phyloP scores from a whole-genome alignment of 2,113 vertebrate species.

The Helogale parvula region DNA sequence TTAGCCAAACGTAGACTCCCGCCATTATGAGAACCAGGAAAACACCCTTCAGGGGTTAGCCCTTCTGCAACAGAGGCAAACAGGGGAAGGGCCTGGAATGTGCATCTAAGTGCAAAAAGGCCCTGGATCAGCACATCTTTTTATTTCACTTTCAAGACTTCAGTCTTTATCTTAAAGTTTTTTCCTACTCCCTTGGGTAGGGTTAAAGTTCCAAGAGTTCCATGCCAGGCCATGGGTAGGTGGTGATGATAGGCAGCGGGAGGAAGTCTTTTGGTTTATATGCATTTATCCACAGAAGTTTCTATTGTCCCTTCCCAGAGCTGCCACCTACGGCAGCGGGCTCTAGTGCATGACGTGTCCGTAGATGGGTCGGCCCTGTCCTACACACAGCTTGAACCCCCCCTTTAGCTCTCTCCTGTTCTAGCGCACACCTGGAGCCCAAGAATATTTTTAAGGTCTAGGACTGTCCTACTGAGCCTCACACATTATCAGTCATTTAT shows the following conservation, averaged over 20 bases:
- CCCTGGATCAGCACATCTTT: neutral
- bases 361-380: neutral
- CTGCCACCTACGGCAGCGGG: neutral
- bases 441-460: neutral
- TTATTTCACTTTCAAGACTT: neutral
- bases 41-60: too few species aligned
- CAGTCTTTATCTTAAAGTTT: neutral
- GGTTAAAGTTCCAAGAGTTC: neutral
- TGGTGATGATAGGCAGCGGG: neutral
- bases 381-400: neutral
- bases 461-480: neutral
- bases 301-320: neutral
- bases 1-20: neutral
- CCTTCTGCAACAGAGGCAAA: neutral
- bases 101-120: neutral
- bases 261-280: neutral
- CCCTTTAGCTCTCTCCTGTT: neutral
- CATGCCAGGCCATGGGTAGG: neutral
- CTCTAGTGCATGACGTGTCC: neutral
- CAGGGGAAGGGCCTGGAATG: neutral
- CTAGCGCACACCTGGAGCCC: neutral
- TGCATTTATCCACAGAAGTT: neutral
- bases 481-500: neutral
- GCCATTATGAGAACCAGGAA: neutral
- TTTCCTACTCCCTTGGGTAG: neutral